Base-by-base conservation (phyloP, 1,140 invertebrate species). In the Drosophila novamexicana region DNA sequence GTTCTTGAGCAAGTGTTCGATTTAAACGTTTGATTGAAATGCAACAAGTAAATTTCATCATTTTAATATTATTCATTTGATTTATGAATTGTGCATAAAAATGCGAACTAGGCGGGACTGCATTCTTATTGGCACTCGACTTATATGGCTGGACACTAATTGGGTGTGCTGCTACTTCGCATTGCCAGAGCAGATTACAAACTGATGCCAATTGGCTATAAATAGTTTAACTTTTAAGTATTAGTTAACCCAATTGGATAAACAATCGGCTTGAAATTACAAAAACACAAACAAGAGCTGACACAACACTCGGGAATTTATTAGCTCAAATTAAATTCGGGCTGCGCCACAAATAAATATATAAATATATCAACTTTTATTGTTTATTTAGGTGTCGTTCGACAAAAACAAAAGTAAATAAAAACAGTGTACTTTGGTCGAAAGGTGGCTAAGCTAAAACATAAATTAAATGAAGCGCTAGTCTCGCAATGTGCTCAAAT, bases 21-120 rank as follows among this genome's bases (percentile, higher is more conserved):
- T 40, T 45, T 9, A 14, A 63, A 39, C 39, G 16, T 74, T 63
- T 76, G 52, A 76, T 85, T 88, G 73, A 79, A 88, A 83, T 77
- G 53, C 66, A 89, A 65, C 64, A 12, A 47, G 59, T 44, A 53
- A 57, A 89, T 88, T 88, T 83, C 83, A 88, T 88, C 83, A 88
- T 89, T 69, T 70, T 50, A 22, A 74, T 66, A 73, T 88, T 74
- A 76, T 69, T 62, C 59, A 54, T 52, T 65, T 73, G 58, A 74
- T 79, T 83, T 82, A 83, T 66, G 53, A 65, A 65, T 75, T 58
- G 49, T 52, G 59, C 65, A 78, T 75, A 66, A 57, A 63, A 80
- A 78, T n/a, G 34, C 66, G 29, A 73, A 62, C 49, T 58, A 36
- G 42, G 14, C 57, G 29, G 44, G 59, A 81, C 77, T 16, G 74